A percentile compares a stretch with the other conserved stretches of the same genome.
Evolutionary conservation across 2,113 vertebrate species (phyloP).

Genomic region (Tachycineta bicolor): DNA sequence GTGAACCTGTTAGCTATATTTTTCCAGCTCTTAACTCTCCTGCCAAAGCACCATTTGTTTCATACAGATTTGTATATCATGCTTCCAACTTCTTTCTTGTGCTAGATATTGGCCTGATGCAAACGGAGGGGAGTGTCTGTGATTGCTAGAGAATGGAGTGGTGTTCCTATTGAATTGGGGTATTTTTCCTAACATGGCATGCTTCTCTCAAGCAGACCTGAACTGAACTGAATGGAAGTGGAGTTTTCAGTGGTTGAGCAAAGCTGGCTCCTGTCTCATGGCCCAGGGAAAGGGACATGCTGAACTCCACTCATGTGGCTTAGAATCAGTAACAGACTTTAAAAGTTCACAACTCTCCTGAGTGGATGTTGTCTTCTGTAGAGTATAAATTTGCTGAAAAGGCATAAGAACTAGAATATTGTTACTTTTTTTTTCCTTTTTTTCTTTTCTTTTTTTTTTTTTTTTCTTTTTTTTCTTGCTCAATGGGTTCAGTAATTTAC

Average conservation of each 20-base stretch:
- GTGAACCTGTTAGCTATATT: conserved; percentile 35
- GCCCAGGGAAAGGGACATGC: not conserved
- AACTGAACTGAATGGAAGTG: not conserved
- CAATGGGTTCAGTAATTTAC: not conserved
- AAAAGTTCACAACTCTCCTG: not conserved
- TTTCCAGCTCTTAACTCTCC: conserved; percentile 16
- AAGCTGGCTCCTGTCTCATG: not conserved
- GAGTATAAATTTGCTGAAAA: not conserved
- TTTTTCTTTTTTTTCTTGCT: not conserved
- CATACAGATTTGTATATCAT: conserved; percentile 1
- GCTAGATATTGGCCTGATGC: not conserved
- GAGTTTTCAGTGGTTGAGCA: not conserved
- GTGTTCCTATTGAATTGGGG: not conserved
- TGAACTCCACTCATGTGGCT: not conserved
- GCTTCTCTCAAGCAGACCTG: not conserved
- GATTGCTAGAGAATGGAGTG: not conserved
- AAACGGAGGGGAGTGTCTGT: not conserved
- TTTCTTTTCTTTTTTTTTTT: not conserved
- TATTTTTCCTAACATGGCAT: not conserved
- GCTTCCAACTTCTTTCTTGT: not conserved
- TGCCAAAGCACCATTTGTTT: conserved; percentile 53
- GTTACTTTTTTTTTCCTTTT: not conserved
- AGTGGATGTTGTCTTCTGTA: not conserved
- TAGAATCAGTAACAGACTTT: not conserved
- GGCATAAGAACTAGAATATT: not conserved